Percentiles rank a stretch among this genome's conserved stretches.
Conservation (phyloP, 1,140 invertebrate species). For the Branchinecta lindahli region DNA sequence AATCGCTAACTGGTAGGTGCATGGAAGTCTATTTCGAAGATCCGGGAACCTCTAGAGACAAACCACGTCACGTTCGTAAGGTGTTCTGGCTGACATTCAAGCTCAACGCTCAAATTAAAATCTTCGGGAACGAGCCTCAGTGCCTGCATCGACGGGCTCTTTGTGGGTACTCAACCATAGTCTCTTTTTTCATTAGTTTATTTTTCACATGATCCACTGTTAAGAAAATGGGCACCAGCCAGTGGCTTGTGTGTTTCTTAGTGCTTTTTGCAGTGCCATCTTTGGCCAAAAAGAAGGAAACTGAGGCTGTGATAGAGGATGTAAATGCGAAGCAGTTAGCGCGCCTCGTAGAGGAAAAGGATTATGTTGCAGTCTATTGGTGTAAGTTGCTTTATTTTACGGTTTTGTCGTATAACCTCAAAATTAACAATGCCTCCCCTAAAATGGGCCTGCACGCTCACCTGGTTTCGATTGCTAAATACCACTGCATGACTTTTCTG, state of each 20-base stretch:
- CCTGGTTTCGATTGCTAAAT: too few species aligned
- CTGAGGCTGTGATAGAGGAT: constrained; percentile 71
- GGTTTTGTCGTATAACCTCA: too few species aligned
- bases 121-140: background rate
- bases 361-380: constrained; percentile 87
- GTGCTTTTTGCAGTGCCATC: constrained; percentile 17
- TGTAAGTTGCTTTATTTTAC: constrained; percentile 50
- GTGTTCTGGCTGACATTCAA: background rate
- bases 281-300: constrained; percentile 24
- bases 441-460: too few species aligned
- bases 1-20: too few species aligned
- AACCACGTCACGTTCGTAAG: background rate
- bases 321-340: constrained; percentile 79
- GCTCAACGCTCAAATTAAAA: background rate
- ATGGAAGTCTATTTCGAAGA: background rate
- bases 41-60: background rate
- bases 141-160: background rate
- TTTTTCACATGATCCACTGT: too few species aligned
- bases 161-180: background rate
- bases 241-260: constrained; percentile 13
- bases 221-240: background rate
- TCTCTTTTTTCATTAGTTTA: background rate
- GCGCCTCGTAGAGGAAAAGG: constrained; percentile 67
- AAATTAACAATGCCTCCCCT: too few species aligned
- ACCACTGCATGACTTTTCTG: too few species aligned